Evolutionary conservation across 2,888 invertebrate genomes (phyloP).

Genomic region (Agonopterix subpropinquella): DNA sequence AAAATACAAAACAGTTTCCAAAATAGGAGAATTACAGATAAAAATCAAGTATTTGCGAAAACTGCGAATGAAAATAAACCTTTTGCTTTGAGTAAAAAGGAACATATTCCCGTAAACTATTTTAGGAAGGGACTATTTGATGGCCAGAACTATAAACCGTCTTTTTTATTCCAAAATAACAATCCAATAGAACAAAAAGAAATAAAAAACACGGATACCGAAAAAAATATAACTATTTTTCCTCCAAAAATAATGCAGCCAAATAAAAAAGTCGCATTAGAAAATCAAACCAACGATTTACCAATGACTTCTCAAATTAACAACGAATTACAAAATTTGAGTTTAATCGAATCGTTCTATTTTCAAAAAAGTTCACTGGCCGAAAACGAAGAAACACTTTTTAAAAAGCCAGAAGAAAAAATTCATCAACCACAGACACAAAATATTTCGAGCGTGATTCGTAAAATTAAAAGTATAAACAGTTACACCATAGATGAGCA

Average conservation of each 20-base stretch:
- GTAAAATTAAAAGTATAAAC: slow-evolving; percentile 4
- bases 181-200: neutral
- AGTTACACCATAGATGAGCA: slow-evolving; percentile 12
- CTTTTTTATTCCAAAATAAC: neutral
- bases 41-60: slow-evolving; percentile 11
- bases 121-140: slow-evolving; percentile 3
- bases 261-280: neutral
- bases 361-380: neutral
- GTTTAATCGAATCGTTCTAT: neutral
- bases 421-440: neutral
- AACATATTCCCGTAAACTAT: slow-evolving; percentile 1
- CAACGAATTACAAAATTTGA: slow-evolving; percentile 1
- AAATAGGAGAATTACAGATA: slow-evolving; percentile 1
- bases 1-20: slow-evolving; percentile 6
- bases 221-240: neutral
- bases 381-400: neutral
- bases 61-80: slow-evolving; percentile 3
- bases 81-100: neutral
- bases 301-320: neutral
- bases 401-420: neutral
- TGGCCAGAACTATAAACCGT: neutral
- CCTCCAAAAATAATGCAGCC: neutral
- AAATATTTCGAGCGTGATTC: neutral
- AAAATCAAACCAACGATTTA: neutral
- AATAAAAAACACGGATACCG: too few species aligned